These are phyloP conservation scores for Galeruca laticollis DNA, from an alignment of 2,888 invertebrate genomes.

Conservation along the genomic window DNA sequence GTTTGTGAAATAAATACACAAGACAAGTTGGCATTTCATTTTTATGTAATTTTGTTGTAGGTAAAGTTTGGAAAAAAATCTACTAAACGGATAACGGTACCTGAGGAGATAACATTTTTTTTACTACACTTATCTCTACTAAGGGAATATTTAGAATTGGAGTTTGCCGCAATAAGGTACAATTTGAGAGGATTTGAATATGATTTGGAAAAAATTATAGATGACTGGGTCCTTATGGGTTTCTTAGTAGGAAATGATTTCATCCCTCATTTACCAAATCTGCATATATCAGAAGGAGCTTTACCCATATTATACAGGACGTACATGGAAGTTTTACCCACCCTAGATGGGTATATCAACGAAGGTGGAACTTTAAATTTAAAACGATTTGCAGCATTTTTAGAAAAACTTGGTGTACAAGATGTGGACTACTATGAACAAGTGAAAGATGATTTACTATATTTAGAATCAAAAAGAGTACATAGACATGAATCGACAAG, in stretches of 20 bases:
- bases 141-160: slow-evolving; percentile 92
- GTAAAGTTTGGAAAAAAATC: slow-evolving; percentile 81
- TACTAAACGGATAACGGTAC: slow-evolving; percentile 75
- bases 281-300: slow-evolving; percentile 93
- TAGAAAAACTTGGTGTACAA: slow-evolving; percentile 79
- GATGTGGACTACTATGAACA: slow-evolving; percentile 84
- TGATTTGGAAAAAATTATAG: slow-evolving; percentile 91
- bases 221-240: slow-evolving; percentile 97
- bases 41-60: slow-evolving; percentile 63
- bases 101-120: slow-evolving; percentile 93
- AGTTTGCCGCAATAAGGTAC: slow-evolving; percentile 81
- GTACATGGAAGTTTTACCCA: slow-evolving; percentile 89
- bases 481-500: slow-evolving; percentile 59
- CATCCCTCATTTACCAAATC: slow-evolving; percentile 93
- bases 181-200: slow-evolving; percentile 77
- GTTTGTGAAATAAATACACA: too few relatives aligned
- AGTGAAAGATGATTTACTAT: slow-evolving; percentile 84
- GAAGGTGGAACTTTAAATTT: slow-evolving; percentile 88
- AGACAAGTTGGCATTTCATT: too few relatives aligned
- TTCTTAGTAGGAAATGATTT: slow-evolving; percentile 98
- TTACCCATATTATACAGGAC: slow-evolving; percentile 87
- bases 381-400: slow-evolving; percentile 85
- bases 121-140: slow-evolving; percentile 92
- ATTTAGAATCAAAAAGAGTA: slow-evolving; percentile 84
- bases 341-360: slow-evolving; percentile 94